A percentile compares a stretch with the other conserved stretches of the same genome.
Conservation (phyloP, 1,140 invertebrate genomes). For the Stratiolaelaps scimitus region DNA sequence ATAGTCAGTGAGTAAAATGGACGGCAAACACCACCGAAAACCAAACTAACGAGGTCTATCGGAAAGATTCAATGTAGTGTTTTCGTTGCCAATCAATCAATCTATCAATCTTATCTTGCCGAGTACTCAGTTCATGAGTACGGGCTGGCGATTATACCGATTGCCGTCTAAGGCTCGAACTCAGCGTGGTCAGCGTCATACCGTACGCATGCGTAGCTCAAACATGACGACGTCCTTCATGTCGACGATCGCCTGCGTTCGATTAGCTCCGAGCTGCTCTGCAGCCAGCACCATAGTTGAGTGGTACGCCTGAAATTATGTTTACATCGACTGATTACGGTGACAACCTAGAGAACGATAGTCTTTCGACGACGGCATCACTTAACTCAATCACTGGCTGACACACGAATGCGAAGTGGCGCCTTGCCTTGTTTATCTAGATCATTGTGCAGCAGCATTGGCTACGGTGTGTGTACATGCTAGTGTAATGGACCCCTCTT, state of each 20-base stretch:
- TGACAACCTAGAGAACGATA: conserved; percentile 50
- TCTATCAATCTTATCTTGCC: too few relatives aligned
- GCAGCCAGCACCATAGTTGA: conserved; percentile 43
- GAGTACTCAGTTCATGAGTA: conserved; percentile 26
- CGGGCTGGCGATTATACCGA: too few relatives aligned
- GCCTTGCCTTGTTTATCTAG: too few relatives aligned
- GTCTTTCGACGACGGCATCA: conserved; percentile 62
- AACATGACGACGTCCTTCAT: conserved; percentile 64
- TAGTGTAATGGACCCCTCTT: too few relatives aligned
- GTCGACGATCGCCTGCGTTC: conserved; percentile 48
- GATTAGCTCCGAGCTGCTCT: conserved; percentile 52
- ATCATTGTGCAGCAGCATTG: too few relatives aligned
- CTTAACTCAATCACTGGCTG: too few relatives aligned
- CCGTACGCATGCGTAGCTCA: conserved; percentile 61
- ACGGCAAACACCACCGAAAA: background rate
- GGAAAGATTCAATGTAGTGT: too few relatives aligned
- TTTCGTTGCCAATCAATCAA: too few relatives aligned
- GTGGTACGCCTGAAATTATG: conserved; percentile 43
- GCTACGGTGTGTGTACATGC: too few relatives aligned
- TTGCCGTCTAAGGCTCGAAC: conserved; percentile 27
- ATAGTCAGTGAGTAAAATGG: too few relatives aligned
- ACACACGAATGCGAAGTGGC: too few relatives aligned
- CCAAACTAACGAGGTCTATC: background rate
- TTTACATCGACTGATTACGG: conserved; percentile 64
- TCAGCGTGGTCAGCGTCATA: conserved; percentile 40